Conservation (phyloP, 2,888 invertebrate species). For the Pterostichus madidus region DNA sequence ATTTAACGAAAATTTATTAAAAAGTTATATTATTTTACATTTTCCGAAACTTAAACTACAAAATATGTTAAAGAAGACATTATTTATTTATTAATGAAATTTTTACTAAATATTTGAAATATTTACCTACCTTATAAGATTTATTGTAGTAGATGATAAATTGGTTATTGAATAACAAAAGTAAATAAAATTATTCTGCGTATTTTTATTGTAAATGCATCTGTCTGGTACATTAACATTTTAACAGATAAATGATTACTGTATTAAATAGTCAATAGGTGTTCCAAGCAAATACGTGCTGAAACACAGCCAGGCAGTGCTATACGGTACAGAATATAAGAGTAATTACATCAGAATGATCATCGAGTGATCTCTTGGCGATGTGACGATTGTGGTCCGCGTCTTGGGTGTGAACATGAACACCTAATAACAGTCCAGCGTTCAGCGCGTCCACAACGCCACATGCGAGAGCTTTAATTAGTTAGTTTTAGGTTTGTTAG, state of each 20-base stretch:
- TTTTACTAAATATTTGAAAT: too few species aligned
- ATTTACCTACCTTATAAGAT: too few species aligned
- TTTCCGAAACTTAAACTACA: too few species aligned
- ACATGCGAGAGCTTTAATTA: slow-evolving; percentile 39
- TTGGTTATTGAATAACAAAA: slow-evolving; percentile 46
- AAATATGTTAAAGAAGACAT: too few species aligned
- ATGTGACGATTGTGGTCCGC: slow-evolving; percentile 23
- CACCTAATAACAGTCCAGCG: background rate
- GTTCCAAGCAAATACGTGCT: slow-evolving; percentile 78
- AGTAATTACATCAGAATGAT: slow-evolving; percentile 61
- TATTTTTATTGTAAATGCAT: slow-evolving; percentile 78
- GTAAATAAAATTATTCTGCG: slow-evolving; percentile 76
- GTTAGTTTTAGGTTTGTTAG: slow-evolving; percentile 57
- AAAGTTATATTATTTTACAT: too few species aligned
- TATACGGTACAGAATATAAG: slow-evolving; percentile 75
- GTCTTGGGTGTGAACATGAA: slow-evolving; percentile 23
- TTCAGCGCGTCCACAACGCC: slow-evolving; percentile 48
- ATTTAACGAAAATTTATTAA: too few species aligned
- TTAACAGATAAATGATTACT: slow-evolving; percentile 78
- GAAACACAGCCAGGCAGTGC: slow-evolving; percentile 78
- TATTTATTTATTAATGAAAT: too few species aligned
- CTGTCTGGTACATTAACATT: slow-evolving; percentile 78
- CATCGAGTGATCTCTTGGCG: slow-evolving; percentile 46
- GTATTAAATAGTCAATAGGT: slow-evolving; percentile 77
- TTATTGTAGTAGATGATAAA: too few species aligned